Conservation (phyloP, 2,797 vertebrate species). For the Scolopax rusticola region DNA sequence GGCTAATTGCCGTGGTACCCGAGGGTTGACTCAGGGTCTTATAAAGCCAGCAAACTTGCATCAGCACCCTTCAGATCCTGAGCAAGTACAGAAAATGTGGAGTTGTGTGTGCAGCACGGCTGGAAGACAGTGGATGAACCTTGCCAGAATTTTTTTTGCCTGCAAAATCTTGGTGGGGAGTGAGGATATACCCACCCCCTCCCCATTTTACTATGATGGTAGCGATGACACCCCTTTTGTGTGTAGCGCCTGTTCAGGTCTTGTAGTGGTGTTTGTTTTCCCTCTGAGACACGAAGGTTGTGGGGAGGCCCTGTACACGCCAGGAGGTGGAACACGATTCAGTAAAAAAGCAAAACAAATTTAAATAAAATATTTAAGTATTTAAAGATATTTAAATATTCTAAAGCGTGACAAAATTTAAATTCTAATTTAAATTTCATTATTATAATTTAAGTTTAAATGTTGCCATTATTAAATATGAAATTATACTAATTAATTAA, state of each 20-base stretch:
- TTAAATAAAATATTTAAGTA: too few species aligned
- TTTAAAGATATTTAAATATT: too few species aligned
- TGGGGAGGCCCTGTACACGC: not conserved
- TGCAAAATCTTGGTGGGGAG: not conserved
- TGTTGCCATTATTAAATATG: too few species aligned
- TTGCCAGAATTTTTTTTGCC: not conserved
- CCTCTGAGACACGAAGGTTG: too few species aligned
- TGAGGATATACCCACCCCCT: not conserved
- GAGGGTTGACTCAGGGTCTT: rapidly evolving
- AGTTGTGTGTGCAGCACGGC: not conserved
- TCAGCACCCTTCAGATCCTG: not conserved
- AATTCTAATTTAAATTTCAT: too few species aligned
- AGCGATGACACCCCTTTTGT: not conserved
- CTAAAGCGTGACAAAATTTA: too few species aligned
- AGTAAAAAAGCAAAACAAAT: not conserved
- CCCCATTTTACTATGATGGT: not conserved
- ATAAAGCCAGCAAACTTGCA: not conserved
- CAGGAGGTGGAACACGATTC: rapidly evolving
- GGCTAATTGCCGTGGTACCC: not conserved
- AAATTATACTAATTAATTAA: too few species aligned
- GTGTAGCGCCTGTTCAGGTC: rapidly evolving
- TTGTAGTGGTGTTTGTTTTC: not conserved
- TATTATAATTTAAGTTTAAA: too few species aligned
- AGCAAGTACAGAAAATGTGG: not conserved
- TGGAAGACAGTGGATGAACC: not conserved